phyloP scores from a whole-genome alignment of 2,113 vertebrate genomes.

The Clarias batrachus region DNA sequence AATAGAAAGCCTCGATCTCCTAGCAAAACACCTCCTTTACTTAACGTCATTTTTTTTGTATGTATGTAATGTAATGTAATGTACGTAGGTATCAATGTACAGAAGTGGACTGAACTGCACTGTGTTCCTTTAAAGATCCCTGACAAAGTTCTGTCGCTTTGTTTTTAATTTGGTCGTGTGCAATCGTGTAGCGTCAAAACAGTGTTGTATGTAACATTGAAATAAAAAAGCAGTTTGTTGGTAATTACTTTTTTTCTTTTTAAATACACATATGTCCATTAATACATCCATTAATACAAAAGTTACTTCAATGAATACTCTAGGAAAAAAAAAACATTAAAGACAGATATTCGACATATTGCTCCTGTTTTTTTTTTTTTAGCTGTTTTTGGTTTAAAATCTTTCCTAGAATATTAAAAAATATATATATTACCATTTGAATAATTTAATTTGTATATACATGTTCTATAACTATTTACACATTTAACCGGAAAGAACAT shows the following conservation, averaged over 20 bases:
- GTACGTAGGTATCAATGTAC: slow-evolving; percentile 61
- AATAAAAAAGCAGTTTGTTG: slow-evolving; percentile 70
- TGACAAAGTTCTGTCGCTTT: slow-evolving; percentile 70
- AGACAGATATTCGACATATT: not conserved
- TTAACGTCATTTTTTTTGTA: slow-evolving; percentile 62
- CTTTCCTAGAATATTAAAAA: not conserved
- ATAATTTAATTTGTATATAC: not conserved
- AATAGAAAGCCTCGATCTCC: slow-evolving; percentile 32
- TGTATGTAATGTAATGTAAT: slow-evolving; percentile 62
- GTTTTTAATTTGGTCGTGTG: slow-evolving; percentile 70
- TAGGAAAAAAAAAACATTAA: not conserved
- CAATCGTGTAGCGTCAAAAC: slow-evolving; percentile 74
- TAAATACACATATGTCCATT: slow-evolving; percentile 50
- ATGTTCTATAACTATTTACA: not conserved
- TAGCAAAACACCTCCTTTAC: slow-evolving; percentile 48
- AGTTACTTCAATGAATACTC: not conserved
- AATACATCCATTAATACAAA: not conserved
- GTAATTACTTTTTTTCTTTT: slow-evolving; percentile 68
- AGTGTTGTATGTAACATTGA: slow-evolving; percentile 74
- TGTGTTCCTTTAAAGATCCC: slow-evolving; percentile 69
- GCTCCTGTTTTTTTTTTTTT: not conserved
- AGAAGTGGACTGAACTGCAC: slow-evolving; percentile 59
- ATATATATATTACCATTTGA: not conserved
- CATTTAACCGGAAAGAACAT: not conserved
- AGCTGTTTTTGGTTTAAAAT: not conserved